Evolutionary conservation across 2,888 invertebrate species (phyloP).

Genomic region (Cataglyphis livida): DNA sequence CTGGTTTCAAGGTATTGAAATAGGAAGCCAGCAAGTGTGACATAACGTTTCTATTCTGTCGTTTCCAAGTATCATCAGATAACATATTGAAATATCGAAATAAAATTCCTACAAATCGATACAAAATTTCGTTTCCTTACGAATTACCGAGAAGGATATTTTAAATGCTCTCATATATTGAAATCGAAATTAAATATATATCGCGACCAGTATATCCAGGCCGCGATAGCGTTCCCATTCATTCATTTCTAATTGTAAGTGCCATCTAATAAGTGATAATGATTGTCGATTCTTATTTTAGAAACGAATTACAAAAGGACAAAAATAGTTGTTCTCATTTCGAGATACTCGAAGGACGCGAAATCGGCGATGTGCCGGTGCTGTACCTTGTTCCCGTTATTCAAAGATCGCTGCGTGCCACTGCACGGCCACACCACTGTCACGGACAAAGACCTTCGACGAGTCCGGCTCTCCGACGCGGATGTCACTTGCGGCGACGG

Average conservation of each 20-base stretch:
- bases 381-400: constrained; percentile 34
- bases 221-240: not conserved
- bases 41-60: constrained; percentile 18
- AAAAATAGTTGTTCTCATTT: not conserved
- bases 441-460: constrained; percentile 56
- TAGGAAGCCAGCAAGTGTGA: constrained; percentile 15
- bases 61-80: not conserved
- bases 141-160: not conserved
- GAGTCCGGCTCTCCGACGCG: constrained; percentile 43
- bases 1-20: constrained; percentile 25
- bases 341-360: not conserved
- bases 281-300: not conserved
- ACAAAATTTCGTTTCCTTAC: constrained; percentile 10
- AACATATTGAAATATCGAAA: constrained; percentile 19
- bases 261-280: not conserved
- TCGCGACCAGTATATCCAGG: not conserved
- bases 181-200: not conserved
- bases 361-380: not conserved
- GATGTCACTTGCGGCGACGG: constrained; percentile 37
- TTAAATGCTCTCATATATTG: not conserved
- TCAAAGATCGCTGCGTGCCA: constrained; percentile 48
- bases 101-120: constrained; percentile 13
- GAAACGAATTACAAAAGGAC: not conserved
- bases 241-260: not conserved
- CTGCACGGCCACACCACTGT: constrained; percentile 39